Conservation (phyloP, 2,797 vertebrate species). For the Pagetopsis macropterus region DNA sequence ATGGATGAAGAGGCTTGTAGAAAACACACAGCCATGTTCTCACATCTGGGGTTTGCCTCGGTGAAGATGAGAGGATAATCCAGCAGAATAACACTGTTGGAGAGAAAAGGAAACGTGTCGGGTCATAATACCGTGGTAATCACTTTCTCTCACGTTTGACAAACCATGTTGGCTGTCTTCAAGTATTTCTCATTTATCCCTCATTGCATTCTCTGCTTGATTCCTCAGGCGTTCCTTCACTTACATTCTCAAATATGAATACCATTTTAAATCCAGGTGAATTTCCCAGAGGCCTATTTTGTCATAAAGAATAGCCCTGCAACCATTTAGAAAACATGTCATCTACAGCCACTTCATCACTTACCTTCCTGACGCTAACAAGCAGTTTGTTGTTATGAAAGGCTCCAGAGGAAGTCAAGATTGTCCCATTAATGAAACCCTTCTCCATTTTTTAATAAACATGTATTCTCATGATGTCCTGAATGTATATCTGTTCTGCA, state of each 20-base stretch:
- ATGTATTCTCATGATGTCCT: slow-evolving; percentile 32
- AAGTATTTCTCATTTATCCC: not conserved
- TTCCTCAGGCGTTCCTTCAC: not conserved
- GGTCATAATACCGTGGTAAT: slow-evolving; percentile 7
- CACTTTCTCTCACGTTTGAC: slow-evolving; percentile 1
- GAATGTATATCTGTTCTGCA: slow-evolving; percentile 57
- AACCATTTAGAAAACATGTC: not conserved
- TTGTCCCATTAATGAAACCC: slow-evolving; percentile 57
- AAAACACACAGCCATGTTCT: slow-evolving; percentile 30
- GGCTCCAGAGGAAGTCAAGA: slow-evolving; percentile 31
- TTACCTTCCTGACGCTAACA: slow-evolving; percentile 44
- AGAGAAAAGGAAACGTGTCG: not conserved
- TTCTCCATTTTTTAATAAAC: slow-evolving; percentile 38
- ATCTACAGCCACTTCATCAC: not conserved
- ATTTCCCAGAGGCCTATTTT: slow-evolving; percentile 53
- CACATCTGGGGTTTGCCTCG: slow-evolving; percentile 26
- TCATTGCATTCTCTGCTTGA: not conserved
- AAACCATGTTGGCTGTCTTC: slow-evolving; percentile 7
- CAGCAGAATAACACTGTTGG: slow-evolving; percentile 24
- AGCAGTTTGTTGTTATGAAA: slow-evolving; percentile 27
- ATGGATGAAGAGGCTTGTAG: slow-evolving; percentile 45
- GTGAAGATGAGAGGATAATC: slow-evolving; percentile 41
- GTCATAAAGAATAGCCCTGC: not conserved
- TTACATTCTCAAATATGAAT: not conserved
- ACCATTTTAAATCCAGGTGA: slow-evolving; percentile 29